A percentile compares a stretch with the other conserved stretches of the same genome.
Conservation (phyloP, 2,113 vertebrate species). For the Microcebus ravelobensis region DNA sequence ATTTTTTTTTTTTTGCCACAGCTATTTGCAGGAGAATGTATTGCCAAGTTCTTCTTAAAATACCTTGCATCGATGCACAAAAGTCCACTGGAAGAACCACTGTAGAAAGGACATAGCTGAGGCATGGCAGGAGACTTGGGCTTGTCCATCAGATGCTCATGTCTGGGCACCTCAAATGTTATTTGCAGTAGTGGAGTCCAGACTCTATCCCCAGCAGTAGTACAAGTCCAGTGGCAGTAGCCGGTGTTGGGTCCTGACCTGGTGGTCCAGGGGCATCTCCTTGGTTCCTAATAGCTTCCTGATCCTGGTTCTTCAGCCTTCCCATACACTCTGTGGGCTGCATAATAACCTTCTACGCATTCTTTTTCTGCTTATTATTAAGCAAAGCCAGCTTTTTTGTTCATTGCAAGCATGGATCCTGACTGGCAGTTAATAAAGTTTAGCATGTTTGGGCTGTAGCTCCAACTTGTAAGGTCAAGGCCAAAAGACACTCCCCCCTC, state of each 20-base stretch:
- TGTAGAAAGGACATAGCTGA: background rate
- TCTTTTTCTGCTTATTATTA: conserved; percentile 15
- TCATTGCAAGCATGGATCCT: background rate
- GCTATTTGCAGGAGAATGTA: background rate
- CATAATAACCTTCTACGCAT: background rate
- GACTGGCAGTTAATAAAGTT: background rate
- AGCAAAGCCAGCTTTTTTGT: background rate
- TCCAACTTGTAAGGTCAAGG: background rate
- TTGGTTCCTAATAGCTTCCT: background rate
- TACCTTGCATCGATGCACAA: background rate
- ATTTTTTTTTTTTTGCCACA: background rate
- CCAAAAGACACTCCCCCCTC: background rate
- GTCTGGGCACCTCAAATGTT: background rate
- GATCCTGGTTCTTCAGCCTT: background rate
- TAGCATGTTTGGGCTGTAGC: background rate
- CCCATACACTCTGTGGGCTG: background rate
- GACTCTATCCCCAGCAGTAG: background rate
- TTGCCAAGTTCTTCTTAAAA: background rate
- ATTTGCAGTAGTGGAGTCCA: background rate
- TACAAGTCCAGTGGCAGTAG: background rate
- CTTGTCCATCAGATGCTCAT: background rate
- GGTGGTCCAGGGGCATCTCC: accelerated
- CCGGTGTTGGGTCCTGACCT: accelerated
- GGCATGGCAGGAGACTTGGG: background rate
- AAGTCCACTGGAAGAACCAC: background rate